Evolutionary conservation across 2,113 vertebrate genomes (phyloP).

Genomic region (Thryonomys swinderianus): DNA sequence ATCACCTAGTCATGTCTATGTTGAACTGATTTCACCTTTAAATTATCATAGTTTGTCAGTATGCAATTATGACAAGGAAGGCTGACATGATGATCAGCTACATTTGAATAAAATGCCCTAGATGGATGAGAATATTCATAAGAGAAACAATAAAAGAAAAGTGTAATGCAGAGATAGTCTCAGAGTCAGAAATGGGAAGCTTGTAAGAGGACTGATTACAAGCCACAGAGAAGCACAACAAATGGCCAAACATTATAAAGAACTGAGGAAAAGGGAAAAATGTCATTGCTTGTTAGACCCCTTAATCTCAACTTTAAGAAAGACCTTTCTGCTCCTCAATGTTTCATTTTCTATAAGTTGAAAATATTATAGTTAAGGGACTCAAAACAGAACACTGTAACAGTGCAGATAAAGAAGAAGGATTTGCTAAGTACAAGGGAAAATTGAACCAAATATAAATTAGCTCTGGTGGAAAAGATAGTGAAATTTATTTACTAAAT

Average conservation of each 20-base stretch:
- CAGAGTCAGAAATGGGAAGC: not conserved
- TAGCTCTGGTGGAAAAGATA: not conserved
- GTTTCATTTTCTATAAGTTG: not conserved
- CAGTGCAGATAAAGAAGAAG: not conserved
- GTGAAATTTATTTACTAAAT: not conserved
- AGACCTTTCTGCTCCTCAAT: not conserved
- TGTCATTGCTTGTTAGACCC: not conserved
- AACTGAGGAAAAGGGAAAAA: not conserved
- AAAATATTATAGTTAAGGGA: not conserved
- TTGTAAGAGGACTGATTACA: slow-evolving; percentile 32
- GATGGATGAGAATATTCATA: slow-evolving; percentile 26
- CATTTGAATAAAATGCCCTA: not conserved
- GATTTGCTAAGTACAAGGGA: not conserved
- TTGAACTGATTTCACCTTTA: not conserved
- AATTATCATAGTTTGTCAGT: not conserved
- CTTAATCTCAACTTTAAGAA: not conserved
- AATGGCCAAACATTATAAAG: not conserved
- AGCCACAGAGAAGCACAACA: not conserved
- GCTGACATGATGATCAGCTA: not conserved
- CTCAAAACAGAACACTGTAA: not conserved
- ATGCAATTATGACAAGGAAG: not conserved
- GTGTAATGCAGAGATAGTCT: not conserved
- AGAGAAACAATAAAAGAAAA: not conserved
- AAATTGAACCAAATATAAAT: not conserved
- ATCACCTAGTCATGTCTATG: not conserved